phyloP scores from a whole-genome alignment of 1,140 invertebrate species.

The Thaumatotibia leucotreta region DNA sequence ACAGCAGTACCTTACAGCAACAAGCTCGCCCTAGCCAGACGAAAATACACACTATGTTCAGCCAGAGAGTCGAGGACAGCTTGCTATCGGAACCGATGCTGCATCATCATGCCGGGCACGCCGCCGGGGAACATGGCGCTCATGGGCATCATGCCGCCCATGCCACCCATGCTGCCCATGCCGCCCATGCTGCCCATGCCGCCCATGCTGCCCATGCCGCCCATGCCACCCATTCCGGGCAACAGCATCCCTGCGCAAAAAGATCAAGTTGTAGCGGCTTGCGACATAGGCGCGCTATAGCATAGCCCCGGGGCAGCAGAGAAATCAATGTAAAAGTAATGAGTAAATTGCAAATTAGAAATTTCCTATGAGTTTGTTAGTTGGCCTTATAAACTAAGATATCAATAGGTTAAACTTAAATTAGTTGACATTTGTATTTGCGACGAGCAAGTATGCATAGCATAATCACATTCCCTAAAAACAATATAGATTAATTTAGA shows the following conservation, averaged over 20 bases:
- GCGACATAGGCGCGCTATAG: conserved; percentile 21
- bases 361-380: too few relatives aligned
- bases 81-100: conserved; percentile 63
- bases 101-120: conserved; percentile 54
- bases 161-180: conserved; percentile 24
- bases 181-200: conserved; percentile 47
- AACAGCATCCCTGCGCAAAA: conserved; percentile 66
- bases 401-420: too few relatives aligned
- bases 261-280: conserved; percentile 21
- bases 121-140: conserved; percentile 61
- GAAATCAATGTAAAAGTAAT: neutral
- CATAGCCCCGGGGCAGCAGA: neutral
- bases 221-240: conserved; percentile 44
- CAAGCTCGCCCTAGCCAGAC: neutral
- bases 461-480: too few relatives aligned
- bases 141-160: conserved; percentile 55
- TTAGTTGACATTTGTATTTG: neutral
- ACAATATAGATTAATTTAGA: neutral
- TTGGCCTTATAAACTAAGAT: too few relatives aligned
- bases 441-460: too few relatives aligned
- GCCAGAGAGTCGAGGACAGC: neutral
- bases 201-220: conserved; percentile 56
- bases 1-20: neutral
- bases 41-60: neutral
- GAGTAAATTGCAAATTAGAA: too few relatives aligned